phyloP scores from a whole-genome alignment of 2,797 vertebrate species.

The Micromesistius poutassou region DNA sequence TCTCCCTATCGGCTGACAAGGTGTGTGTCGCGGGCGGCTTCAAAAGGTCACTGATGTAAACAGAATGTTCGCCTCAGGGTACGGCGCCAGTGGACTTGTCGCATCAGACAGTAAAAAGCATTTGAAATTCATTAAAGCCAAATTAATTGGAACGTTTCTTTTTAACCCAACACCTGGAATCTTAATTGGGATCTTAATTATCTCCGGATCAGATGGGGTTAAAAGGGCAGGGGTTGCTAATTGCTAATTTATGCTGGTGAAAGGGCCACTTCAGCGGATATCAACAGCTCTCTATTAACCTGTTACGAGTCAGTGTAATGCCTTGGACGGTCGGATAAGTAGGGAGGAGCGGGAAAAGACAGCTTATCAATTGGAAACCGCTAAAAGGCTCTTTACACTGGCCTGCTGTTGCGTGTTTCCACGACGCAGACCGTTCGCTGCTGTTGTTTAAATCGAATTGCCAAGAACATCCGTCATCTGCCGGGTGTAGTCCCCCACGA shows the following conservation, averaged over 20 bases:
- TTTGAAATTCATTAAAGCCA: constrained; percentile 50
- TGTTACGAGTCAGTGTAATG: constrained; percentile 40
- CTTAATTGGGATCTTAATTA: constrained; percentile 3
- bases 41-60: constrained; percentile 41
- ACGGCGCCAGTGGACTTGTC: constrained; percentile 42
- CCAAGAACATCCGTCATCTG: background rate
- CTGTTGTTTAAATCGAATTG: background rate
- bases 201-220: background rate
- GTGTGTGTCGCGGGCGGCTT: constrained; percentile 31
- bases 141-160: constrained; percentile 29
- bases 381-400: constrained; percentile 18
- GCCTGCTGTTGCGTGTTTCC: constrained; percentile 35
- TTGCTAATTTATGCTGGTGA: constrained; percentile 32
- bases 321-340: constrained; percentile 15
- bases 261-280: constrained; percentile 19
- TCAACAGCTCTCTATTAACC: constrained; percentile 31
- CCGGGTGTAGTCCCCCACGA: background rate
- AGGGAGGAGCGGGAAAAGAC: background rate
- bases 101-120: constrained; percentile 36
- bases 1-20: constrained; percentile 20
- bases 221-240: constrained; percentile 14
- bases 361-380: constrained; percentile 19
- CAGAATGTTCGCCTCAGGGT: constrained; percentile 43
- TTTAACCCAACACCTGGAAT: background rate
- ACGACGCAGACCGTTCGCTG: constrained; percentile 26